A percentile compares a stretch with the other conserved stretches of the same genome.
These are phyloP conservation scores for Zelleria hepariella DNA, from an alignment of 2,888 invertebrate species.

Conservation along the genomic window DNA sequence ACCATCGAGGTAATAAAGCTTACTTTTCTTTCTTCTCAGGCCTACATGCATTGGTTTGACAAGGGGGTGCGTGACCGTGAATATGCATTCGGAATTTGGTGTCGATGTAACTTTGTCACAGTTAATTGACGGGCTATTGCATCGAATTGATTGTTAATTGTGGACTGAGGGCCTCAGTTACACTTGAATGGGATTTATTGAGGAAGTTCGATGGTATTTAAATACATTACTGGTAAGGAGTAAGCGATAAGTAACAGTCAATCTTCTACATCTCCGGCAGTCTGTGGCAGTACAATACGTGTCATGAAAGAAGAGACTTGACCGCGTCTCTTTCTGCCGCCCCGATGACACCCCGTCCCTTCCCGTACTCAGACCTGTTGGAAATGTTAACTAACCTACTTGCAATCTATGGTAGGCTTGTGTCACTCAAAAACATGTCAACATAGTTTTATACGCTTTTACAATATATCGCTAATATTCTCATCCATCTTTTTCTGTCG, in stretches of 20 bases:
- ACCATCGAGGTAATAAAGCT: not conserved
- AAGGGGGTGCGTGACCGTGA: slow-evolving; percentile 3
- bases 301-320: too few species aligned
- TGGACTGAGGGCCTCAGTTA: not conserved
- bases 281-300: too few species aligned
- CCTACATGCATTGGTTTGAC: not conserved
- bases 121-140: not conserved
- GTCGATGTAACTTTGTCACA: not conserved
- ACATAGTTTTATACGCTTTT: too few species aligned
- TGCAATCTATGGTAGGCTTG: too few species aligned
- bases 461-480: too few species aligned
- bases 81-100: not conserved
- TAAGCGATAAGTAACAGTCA: not conserved
- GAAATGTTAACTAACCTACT: too few species aligned
- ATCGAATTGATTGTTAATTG: not conserved
- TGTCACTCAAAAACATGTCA: too few species aligned
- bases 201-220: not conserved
- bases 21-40: not conserved
- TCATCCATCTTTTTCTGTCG: too few species aligned
- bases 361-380: too few species aligned
- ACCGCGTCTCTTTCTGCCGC: too few species aligned
- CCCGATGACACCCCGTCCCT: too few species aligned
- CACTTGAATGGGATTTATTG: not conserved
- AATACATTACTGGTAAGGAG: not conserved
- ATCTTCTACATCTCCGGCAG: too few species aligned